Percentiles rank a stretch among this genome's conserved stretches.
Conservation (phyloP, 2,797 vertebrate species). For the Valencia hispanica region DNA sequence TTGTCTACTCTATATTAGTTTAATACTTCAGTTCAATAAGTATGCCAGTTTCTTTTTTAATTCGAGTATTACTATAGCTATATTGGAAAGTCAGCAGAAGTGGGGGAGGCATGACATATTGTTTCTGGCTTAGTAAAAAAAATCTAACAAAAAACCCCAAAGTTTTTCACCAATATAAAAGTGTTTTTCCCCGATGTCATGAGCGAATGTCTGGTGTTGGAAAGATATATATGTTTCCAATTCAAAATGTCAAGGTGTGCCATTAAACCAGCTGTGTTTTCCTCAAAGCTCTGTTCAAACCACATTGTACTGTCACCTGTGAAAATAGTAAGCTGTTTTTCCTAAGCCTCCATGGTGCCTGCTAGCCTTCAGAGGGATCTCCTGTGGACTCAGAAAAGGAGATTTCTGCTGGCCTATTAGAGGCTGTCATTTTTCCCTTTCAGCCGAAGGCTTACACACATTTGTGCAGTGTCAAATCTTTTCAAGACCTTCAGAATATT, state of each 20-base stretch:
- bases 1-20: not conserved
- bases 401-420: not conserved
- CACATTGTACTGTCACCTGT: constrained; percentile 23
- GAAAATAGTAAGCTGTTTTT: not conserved
- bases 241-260: constrained; percentile 39
- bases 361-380: constrained; percentile 17
- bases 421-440: constrained; percentile 15
- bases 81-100: not conserved
- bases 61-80: too few species aligned
- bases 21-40: too few species aligned
- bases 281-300: constrained; percentile 9
- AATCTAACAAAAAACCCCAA: constrained; percentile 21
- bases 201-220: constrained; percentile 11
- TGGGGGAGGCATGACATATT: not conserved
- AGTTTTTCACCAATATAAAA: not conserved
- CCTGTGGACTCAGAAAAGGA: constrained; percentile 8
- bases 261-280: constrained; percentile 32
- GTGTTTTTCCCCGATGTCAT: constrained; percentile 1
- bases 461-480: not conserved
- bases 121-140: constrained; percentile 9
- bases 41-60: too few species aligned
- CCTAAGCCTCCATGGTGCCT: not conserved
- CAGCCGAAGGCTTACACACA: constrained; percentile 3
- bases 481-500: not conserved
- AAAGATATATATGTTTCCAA: constrained; percentile 10